A percentile compares a stretch with the other conserved stretches of the same genome.
These are phyloP conservation scores for Drosophila vallismaia DNA, from an alignment of 2,888 invertebrate genomes.

Conservation along the genomic window DNA sequence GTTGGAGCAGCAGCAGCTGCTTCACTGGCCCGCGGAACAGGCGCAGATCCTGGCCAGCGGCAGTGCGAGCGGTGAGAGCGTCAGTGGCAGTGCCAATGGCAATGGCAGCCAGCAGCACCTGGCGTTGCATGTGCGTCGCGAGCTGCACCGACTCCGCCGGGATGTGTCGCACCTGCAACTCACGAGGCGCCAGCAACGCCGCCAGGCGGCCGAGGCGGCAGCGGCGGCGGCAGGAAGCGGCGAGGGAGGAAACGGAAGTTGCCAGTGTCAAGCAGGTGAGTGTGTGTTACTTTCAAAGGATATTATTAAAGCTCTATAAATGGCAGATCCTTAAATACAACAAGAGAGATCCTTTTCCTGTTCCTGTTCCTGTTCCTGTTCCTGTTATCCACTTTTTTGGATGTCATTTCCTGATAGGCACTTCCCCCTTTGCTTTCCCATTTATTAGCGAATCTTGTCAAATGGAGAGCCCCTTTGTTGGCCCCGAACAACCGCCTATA, in stretches of 20 bases:
- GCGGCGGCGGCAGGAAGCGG: slow-evolving; percentile 60
- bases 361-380: background rate
- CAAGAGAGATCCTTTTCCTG: background rate
- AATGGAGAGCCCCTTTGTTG: slow-evolving; percentile 49
- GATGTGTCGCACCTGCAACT: slow-evolving; percentile 84
- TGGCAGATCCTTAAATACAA: no score
- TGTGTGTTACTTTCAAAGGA: slow-evolving; percentile 52
- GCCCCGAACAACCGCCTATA: slow-evolving; percentile 47
- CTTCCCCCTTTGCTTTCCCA: background rate
- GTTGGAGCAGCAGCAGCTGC: slow-evolving; percentile 73
- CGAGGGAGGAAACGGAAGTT: slow-evolving; percentile 81
- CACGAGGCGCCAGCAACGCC: slow-evolving; percentile 82
- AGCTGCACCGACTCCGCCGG: slow-evolving; percentile 83
- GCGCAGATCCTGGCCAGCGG: slow-evolving; percentile 51
- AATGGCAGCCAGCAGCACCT: slow-evolving; percentile 65
- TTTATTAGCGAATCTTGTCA: slow-evolving; percentile 36
- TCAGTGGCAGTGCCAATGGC: slow-evolving; percentile 27
- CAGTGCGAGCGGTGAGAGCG: slow-evolving; percentile 26
- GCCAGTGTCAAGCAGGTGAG: slow-evolving; percentile 90
- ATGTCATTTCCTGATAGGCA: background rate
- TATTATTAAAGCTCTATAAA: no score
- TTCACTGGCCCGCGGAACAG: slow-evolving; percentile 70
- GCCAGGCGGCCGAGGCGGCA: slow-evolving; percentile 77
- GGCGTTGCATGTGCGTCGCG: slow-evolving; percentile 81
- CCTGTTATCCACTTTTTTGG: slow-evolving; percentile 5